These are phyloP conservation scores for Drosophila phalerata DNA, from an alignment of 2,888 invertebrate genomes.

Conservation along the genomic window DNA sequence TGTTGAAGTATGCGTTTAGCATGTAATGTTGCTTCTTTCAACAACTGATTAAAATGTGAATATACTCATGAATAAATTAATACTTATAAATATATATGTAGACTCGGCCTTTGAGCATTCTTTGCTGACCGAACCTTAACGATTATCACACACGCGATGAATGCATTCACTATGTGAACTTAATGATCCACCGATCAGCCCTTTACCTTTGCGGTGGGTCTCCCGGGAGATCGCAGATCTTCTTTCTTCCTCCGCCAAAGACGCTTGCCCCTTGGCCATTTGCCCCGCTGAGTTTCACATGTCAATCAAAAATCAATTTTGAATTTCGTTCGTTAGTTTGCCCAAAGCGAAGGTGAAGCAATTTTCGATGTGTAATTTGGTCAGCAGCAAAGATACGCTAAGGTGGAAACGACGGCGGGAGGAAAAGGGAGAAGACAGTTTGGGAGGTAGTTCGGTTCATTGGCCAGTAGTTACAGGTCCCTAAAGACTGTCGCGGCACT, in stretches of 20 bases:
- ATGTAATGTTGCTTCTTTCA: background rate
- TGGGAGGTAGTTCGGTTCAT: constrained; percentile 38
- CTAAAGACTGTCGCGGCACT: constrained; percentile 55
- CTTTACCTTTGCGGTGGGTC: constrained; percentile 23
- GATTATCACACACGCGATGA: constrained; percentile 46
- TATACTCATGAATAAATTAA: constrained; percentile 23
- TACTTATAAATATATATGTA: constrained; percentile 7
- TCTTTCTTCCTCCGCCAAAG: constrained; percentile 5
- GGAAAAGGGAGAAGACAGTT: background rate
- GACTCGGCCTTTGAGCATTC: background rate
- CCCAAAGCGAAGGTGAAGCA: constrained; percentile 65
- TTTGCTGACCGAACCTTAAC: constrained; percentile 4
- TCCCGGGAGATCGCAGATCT: constrained; percentile 7
- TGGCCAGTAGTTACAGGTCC: constrained; percentile 53
- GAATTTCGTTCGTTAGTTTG: constrained; percentile 61
- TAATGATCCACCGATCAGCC: constrained; percentile 25
- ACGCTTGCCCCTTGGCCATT: constrained; percentile 54
- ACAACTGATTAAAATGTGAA: constrained; percentile 5
- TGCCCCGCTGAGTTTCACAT: constrained; percentile 76
- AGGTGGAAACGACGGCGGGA: background rate
- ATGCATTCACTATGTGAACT: constrained; percentile 42
- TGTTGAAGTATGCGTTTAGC: background rate
- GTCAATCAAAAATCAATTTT: constrained; percentile 80
- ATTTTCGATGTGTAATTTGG: constrained; percentile 62
- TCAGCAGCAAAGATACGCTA: constrained; percentile 17